Conservation (phyloP, 2,113 vertebrate species). For the Mesocricetus auratus region DNA sequence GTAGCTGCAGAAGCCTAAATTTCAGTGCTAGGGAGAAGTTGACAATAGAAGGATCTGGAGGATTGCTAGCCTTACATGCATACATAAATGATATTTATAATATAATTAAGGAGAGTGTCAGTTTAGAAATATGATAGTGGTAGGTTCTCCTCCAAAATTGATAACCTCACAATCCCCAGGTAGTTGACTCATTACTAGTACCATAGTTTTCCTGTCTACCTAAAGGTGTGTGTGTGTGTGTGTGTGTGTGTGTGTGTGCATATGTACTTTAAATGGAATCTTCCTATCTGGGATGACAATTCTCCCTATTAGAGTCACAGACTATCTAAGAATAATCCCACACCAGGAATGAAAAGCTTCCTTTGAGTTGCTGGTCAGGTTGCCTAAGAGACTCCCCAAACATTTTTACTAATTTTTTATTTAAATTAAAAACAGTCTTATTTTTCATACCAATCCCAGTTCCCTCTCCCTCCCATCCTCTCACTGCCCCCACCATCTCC, state of each 20-base stretch:
- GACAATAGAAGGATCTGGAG: neutral
- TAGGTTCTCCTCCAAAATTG: neutral
- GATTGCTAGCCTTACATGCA: neutral
- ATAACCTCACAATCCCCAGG: neutral
- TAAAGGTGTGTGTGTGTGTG: neutral
- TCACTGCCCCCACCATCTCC: no score
- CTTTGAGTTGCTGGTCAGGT: neutral
- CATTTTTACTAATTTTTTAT: no score
- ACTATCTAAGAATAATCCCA: neutral
- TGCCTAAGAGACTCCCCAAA: neutral
- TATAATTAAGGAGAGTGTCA: no score
- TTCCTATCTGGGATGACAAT: neutral
- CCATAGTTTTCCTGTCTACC: neutral
- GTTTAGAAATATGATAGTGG: neutral
- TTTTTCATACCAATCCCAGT: no score
- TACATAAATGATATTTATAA: no score
- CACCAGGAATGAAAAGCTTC: neutral
- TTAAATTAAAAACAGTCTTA: no score
- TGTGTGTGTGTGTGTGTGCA: neutral
- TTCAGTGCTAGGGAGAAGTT: neutral
- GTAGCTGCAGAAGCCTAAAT: no score
- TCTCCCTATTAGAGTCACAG: neutral
- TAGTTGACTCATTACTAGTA: neutral
- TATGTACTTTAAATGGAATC: neutral
- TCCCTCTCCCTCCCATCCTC: no score